Conservation (phyloP, 2,797 vertebrate genomes). For the Mormyrus hasselquistii region DNA sequence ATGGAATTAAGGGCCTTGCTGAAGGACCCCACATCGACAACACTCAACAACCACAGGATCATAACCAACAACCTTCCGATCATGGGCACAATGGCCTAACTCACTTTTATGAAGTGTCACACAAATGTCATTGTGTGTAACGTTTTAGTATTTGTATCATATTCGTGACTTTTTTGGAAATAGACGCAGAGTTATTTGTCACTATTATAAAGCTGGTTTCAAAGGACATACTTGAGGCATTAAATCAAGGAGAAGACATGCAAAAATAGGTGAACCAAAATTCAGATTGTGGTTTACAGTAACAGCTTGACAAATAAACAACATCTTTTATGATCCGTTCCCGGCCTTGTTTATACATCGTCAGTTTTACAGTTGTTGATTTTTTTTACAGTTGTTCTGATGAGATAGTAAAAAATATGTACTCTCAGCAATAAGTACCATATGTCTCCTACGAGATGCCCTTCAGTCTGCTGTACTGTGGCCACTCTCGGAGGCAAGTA, state of each 20-base stretch:
- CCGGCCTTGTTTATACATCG: slow-evolving; percentile 1
- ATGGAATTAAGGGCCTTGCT: not conserved
- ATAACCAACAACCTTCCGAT: not conserved
- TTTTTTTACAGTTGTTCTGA: not conserved
- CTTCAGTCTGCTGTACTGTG: not conserved
- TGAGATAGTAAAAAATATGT: slow-evolving; percentile 11
- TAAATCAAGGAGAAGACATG: not conserved
- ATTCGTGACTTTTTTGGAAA: not conserved
- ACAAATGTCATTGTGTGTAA: not conserved
- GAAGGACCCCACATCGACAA: not conserved
- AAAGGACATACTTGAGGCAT: not conserved
- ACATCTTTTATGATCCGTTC: not conserved
- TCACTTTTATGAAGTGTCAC: not conserved
- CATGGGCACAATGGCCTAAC: not conserved
- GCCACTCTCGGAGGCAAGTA: not conserved
- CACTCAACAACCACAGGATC: not conserved
- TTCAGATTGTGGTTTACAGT: not conserved
- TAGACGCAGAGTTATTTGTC: not conserved
- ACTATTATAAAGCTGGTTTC: not conserved
- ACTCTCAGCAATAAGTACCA: slow-evolving; percentile 3
- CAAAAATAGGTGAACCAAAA: not conserved
- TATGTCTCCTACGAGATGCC: not conserved
- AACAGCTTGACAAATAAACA: not conserved
- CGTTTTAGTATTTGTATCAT: not conserved
- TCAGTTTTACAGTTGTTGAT: slow-evolving; percentile 9